These are phyloP conservation scores for Hylyphantes graminicola DNA, from an alignment of 1,140 invertebrate genomes.

Conservation along the genomic window DNA sequence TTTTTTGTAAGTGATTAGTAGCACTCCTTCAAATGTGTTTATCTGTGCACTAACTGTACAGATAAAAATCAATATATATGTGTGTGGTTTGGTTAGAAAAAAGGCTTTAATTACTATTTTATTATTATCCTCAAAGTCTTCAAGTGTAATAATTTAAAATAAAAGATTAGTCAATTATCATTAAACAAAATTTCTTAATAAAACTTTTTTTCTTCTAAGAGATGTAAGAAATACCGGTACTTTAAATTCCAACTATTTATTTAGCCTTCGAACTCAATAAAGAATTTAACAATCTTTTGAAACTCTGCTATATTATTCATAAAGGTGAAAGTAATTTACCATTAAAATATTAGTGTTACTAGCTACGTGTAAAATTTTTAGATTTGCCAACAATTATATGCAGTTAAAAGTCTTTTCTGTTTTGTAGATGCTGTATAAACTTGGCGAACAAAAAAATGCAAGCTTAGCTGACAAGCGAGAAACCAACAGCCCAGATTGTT, in stretches of 20 bases:
- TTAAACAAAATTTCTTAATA: background rate
- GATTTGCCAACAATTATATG: background rate
- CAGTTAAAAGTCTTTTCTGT: background rate
- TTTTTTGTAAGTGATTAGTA: too few species aligned
- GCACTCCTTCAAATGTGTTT: background rate
- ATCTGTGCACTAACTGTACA: background rate
- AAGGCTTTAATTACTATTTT: background rate
- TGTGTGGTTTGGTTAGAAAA: background rate
- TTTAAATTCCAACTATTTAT: background rate
- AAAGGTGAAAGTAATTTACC: background rate
- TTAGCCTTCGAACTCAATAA: background rate
- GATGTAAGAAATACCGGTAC: too few species aligned
- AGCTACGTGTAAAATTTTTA: background rate
- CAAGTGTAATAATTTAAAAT: background rate
- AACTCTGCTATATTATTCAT: background rate
- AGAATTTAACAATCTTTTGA: background rate
- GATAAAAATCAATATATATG: background rate
- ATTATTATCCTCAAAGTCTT: background rate
- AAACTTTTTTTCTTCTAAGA: background rate
- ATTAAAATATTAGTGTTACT: background rate
- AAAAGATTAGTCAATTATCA: background rate
- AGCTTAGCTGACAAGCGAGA: background rate
- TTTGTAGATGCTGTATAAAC: conserved; percentile 45
- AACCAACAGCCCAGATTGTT: conserved; percentile 43
- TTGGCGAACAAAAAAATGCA: conserved; percentile 46